Evolutionary conservation across 2,888 invertebrate genomes (phyloP), one percentile per base, ranked within the genome.

Genomic region (Orthosia gracilis): DNA sequence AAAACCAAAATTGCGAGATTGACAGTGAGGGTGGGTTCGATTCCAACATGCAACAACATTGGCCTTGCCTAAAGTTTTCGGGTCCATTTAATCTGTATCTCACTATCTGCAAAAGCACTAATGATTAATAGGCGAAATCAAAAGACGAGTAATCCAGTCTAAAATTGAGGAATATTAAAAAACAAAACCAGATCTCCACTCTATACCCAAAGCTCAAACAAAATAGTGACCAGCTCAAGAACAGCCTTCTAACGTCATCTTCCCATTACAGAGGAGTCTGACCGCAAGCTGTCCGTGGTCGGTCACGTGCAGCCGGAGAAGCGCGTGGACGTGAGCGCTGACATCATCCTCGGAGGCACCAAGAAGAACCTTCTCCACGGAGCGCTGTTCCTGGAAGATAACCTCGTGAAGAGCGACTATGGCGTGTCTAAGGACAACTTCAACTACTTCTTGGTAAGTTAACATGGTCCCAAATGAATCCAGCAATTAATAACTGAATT

Each of bases 381-480:
- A 11, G 96, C 97, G 15, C 88, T 98, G 54, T 97, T 97, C 91
- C 91, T 98, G 1, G 97, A 98, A 54, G 95, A 97, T 76, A 97
- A 97, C 89, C 97, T 97, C 90, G 91, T 98, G 61, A 97, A 98
- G 92, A 97, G 97, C 21, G 97, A 97, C 69, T 97, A 97, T 78
- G 97, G 95, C 12, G 93, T 97, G 73, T 97, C 97, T 70, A 95
- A 97, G 83, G 97, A 97, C 13, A 97, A 97, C 89, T 95, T 97
- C 85, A 95, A 97, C 76, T 94, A 95, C 66, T 93, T 96, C 78
- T 83, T 97, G 83, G 97, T 97, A 85, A 95, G 97, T 93, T 61
- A 21, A 17, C 18, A 40, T 9, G 9, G 40, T 9, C 40, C 7
- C 40, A 40, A 31, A 40, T 40, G 0, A 31, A 31, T 31, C 7